Percentiles rank a stretch among this genome's conserved stretches.
Conservation (phyloP, 2,113 vertebrate species). For the Erpornis zantholeuca region DNA sequence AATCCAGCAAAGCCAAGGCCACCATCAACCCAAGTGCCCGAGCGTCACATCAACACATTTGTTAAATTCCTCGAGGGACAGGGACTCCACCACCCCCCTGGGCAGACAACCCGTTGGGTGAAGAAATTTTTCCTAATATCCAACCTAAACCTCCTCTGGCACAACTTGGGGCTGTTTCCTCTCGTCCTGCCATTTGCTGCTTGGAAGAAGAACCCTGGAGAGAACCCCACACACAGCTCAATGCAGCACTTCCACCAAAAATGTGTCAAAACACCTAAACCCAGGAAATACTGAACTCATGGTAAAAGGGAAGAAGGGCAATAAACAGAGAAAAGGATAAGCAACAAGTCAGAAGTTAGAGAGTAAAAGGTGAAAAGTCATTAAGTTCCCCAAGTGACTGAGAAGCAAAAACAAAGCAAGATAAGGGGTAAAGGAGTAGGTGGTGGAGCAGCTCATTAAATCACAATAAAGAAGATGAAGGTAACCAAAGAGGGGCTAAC, state of each 20-base stretch:
- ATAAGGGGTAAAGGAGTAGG: not conserved
- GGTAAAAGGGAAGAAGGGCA: not conserved
- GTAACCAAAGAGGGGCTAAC: not conserved
- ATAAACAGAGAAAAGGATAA: not conserved
- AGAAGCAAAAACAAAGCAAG: not conserved
- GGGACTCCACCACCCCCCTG: not conserved
- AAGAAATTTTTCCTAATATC: not conserved
- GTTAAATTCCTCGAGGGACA: not conserved
- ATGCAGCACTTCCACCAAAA: not conserved
- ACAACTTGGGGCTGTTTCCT: not conserved
- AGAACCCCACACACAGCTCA: not conserved
- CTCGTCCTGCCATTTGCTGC: not conserved
- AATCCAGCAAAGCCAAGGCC: not conserved
- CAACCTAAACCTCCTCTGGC: not conserved
- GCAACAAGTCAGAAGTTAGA: not conserved
- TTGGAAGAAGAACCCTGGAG: not conserved
- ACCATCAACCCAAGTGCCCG: not conserved
- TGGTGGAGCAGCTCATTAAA: not conserved
- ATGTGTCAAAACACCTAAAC: rapidly evolving
- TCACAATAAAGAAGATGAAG: not conserved
- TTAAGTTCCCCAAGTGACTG: not conserved
- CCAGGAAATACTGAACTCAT: not conserved
- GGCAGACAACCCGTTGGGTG: not conserved
- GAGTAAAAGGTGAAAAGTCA: not conserved
- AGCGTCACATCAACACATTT: not conserved